A percentile compares a stretch with the other conserved stretches of the same genome.
phyloP scores from a whole-genome alignment of 1,140 invertebrate genomes.

The Druon quercuslanigerum region DNA sequence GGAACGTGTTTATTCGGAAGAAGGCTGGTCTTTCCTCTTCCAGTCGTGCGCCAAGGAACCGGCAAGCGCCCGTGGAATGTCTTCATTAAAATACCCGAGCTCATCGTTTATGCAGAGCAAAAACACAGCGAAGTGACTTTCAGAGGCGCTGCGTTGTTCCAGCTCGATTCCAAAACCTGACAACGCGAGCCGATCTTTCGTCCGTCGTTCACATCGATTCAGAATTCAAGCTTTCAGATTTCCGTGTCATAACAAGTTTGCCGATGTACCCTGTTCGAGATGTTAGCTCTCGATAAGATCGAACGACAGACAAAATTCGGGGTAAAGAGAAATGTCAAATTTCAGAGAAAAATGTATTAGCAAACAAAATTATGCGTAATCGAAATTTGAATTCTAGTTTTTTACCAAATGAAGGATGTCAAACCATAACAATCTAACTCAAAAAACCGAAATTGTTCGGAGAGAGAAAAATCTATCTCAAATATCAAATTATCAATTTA shows the following conservation, averaged over 20 bases:
- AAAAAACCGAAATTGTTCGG: too few species aligned
- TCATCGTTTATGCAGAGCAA: constrained; percentile 70
- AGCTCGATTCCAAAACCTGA: constrained; percentile 1
- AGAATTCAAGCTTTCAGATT: not conserved
- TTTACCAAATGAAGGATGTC: too few species aligned
- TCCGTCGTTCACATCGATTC: not conserved
- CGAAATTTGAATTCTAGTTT: too few species aligned
- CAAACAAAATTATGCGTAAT: too few species aligned
- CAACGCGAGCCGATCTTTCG: not conserved
- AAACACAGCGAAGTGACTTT: constrained; percentile 61
- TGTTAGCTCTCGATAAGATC: too few species aligned
- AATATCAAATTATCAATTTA: too few species aligned
- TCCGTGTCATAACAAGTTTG: not conserved
- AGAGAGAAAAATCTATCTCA: too few species aligned
- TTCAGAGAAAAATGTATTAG: too few species aligned
- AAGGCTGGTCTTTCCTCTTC: constrained; percentile 38
- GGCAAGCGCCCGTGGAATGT: constrained; percentile 64
- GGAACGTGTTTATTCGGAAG: constrained; percentile 50
- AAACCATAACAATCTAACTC: too few species aligned
- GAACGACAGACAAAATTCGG: too few species aligned
- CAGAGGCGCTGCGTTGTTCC: constrained; percentile 17
- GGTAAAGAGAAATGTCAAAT: too few species aligned
- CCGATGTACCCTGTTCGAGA: not conserved
- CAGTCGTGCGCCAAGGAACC: constrained; percentile 55
- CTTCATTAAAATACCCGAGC: constrained; percentile 68